These are phyloP conservation scores for Beris chalybata DNA, from an alignment of 2,888 invertebrate species.

Conservation along the genomic window DNA sequence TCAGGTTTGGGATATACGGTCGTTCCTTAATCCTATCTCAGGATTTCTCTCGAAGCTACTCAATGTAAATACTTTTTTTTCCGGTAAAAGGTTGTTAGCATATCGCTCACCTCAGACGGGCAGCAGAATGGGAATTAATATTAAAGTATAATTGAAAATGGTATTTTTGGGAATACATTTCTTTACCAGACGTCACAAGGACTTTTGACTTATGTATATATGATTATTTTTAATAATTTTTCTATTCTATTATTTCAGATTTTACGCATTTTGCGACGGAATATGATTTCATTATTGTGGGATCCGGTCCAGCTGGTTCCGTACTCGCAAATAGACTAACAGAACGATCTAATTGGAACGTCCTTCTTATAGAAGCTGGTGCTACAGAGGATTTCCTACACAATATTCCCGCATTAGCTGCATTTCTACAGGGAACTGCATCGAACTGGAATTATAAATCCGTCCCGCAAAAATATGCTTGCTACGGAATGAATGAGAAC, in stretches of 20 bases:
- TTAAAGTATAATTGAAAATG: too few relatives aligned
- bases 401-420: constrained; percentile 42
- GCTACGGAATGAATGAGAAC: constrained; percentile 57
- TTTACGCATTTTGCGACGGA: constrained; percentile 58
- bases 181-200: too few relatives aligned
- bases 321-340: constrained; percentile 47
- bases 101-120: too few relatives aligned
- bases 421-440: constrained; percentile 47
- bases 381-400: constrained; percentile 48
- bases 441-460: constrained; percentile 70
- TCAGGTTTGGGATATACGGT: too few relatives aligned
- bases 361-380: constrained; percentile 57
- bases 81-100: too few relatives aligned
- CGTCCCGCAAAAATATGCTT: constrained; percentile 63
- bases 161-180: too few relatives aligned
- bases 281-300: constrained; percentile 79
- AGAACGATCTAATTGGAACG: constrained; percentile 50
- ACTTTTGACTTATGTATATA: too few relatives aligned
- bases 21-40: too few relatives aligned
- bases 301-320: constrained; percentile 76
- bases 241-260: constrained; percentile 51
- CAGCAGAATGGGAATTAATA: too few relatives aligned
- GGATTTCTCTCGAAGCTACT: too few relatives aligned
- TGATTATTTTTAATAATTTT: too few relatives aligned
- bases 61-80: too few relatives aligned